Base-by-base conservation (phyloP, 2,888 invertebrate genomes). In the Drosophila leonis region DNA sequence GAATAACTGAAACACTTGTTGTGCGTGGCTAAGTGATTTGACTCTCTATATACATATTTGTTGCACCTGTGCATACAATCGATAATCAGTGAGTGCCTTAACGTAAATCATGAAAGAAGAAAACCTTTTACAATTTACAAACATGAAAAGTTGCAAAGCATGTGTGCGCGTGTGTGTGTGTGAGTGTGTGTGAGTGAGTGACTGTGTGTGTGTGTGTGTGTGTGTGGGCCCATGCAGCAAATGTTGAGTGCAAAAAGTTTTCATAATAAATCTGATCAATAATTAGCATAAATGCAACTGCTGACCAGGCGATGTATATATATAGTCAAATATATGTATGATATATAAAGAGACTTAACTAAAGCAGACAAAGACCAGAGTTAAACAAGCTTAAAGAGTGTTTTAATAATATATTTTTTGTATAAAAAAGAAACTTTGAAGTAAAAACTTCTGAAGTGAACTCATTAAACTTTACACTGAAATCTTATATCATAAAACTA, bases 1-100 rank as follows among this genome's bases (percentile, higher is more conserved):
- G 39, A 49, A 63, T 55, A 49, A 35, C 13, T 46, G 24, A 51
- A 72, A 65, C 77, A 80, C 80, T 78, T 78, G 80, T 80, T 80
- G 81, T 75, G 51, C 37, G 59, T 57, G 31, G 31, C n/a, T 4
- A 33, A 42, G 33, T 33, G n/a, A 24, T 33, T 49, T 49, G 18
- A 7, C 12, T 18, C 12, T 2, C 0, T 2, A 48, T 3, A 48
- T 48, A 2, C 3, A 48, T 3, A 48, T 48, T 33, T 51, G 63
- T 55, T 57, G 35, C 59, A 65, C 55, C 60, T 60, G 49, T 55
- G 48, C 49, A 51, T 64, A 46, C 59, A 56, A 33, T 48, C 66
- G 31, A 72, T 72, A 37, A 65, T 33, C 61, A 57, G 59, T 67
- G 56, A 48, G 48, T 48, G 48, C 37, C 37, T 48, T 31, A 42